Conservation (phyloP, 1,140 invertebrate species). For the Magallana angulata region DNA sequence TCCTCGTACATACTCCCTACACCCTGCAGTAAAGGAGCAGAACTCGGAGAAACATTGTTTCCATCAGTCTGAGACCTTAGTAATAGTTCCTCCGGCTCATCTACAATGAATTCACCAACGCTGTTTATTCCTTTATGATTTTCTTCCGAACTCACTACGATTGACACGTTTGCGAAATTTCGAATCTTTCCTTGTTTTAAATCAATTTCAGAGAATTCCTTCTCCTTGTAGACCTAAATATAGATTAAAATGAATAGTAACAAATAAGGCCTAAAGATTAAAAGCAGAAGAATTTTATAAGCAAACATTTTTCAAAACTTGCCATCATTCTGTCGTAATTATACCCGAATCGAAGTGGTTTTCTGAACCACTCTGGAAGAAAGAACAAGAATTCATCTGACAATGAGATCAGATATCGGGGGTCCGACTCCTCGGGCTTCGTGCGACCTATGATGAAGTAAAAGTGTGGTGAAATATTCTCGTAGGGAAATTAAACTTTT, state of each 20-base stretch:
- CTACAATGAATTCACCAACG: background rate
- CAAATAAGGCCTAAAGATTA: background rate
- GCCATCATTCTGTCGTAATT: conserved; percentile 41
- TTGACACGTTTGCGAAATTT: conserved; percentile 3
- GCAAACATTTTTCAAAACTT: no score
- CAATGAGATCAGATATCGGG: conserved; percentile 35
- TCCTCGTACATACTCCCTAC: no score
- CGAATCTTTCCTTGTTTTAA: background rate
- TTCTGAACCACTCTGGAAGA: conserved; percentile 26
- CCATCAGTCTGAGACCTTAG: no score
- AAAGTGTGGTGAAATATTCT: no score
- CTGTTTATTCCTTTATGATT: background rate
- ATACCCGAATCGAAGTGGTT: conserved; percentile 40
- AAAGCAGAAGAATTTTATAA: background rate
- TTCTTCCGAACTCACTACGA: background rate
- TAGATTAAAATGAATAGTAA: background rate
- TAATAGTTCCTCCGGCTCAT: no score
- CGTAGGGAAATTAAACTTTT: no score
- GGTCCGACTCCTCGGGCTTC: conserved; percentile 44
- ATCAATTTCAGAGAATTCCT: conserved; percentile 1
- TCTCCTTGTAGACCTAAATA: background rate
- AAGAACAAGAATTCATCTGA: conserved; percentile 44
- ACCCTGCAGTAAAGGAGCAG: no score
- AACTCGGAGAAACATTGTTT: no score
- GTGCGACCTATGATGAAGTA: conserved; percentile 22